phyloP scores from a whole-genome alignment of 2,888 invertebrate genomes.

The Salticus scenicus region DNA sequence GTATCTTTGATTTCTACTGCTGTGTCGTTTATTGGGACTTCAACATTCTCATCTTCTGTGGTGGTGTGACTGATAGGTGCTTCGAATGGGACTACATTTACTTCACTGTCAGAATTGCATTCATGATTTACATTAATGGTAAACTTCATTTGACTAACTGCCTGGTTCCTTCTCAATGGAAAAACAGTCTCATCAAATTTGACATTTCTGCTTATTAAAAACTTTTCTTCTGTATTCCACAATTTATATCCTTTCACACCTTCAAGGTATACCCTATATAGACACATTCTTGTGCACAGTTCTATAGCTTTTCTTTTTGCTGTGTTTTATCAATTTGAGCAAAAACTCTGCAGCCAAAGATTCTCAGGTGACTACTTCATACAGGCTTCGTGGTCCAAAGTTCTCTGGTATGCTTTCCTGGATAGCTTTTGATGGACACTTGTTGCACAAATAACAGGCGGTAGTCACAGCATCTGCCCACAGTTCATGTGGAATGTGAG shows the following conservation, averaged over 20 bases:
- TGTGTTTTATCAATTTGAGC: not conserved
- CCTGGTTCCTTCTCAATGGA: too few species aligned
- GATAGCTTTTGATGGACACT: not conserved
- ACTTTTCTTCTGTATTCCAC: not conserved
- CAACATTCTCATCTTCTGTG: not conserved
- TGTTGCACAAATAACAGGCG: constrained; percentile 8
- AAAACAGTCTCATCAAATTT: not conserved
- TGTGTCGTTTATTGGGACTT: not conserved
- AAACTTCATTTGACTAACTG: too few species aligned
- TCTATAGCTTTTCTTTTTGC: not conserved
- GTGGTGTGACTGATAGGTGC: too few species aligned
- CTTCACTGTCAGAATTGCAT: too few species aligned
- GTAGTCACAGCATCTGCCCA: constrained; percentile 11
- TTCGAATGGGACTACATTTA: too few species aligned
- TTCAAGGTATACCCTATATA: not conserved
- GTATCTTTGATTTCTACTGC: not conserved
- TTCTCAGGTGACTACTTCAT: not conserved
- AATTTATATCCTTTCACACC: constrained; percentile 11
- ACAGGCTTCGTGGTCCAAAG: not conserved
- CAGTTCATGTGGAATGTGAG: not conserved
- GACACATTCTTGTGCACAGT: not conserved
- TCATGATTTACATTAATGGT: too few species aligned
- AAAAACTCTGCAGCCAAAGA: constrained; percentile 1
- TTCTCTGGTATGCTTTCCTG: not conserved
- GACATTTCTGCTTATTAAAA: constrained; percentile 3